Conservation (phyloP, 2,888 invertebrate species). For the Kryphioiulus occultus region DNA sequence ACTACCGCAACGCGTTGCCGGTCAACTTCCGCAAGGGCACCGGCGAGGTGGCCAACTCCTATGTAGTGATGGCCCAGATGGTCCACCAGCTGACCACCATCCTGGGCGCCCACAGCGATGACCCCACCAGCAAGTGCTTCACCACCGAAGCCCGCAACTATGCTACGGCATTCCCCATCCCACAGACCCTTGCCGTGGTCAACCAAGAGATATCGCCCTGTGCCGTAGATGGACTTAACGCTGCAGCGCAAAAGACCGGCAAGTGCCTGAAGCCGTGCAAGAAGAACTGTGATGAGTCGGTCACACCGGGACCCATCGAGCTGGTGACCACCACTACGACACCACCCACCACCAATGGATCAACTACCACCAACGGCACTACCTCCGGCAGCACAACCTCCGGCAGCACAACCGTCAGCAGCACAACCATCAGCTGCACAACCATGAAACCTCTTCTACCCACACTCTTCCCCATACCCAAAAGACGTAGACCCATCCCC, state of each 20-base stretch:
- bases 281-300: too few species aligned
- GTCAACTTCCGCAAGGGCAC: slow-evolving; percentile 21
- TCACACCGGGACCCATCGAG: not conserved
- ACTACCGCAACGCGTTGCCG: slow-evolving; percentile 39
- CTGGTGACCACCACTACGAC: not conserved
- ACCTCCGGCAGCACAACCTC: not conserved
- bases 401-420: not conserved
- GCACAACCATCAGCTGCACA: not conserved
- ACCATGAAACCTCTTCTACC: not conserved
- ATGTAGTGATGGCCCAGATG: not conserved
- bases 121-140: not conserved
- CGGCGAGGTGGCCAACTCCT: not conserved
- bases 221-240: not conserved
- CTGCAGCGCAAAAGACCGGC: not conserved
- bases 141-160: not conserved
- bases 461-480: not conserved
- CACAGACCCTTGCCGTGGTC: not conserved
- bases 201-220: slow-evolving; percentile 22
- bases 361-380: not conserved
- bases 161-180: not conserved
- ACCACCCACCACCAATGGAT: not conserved
- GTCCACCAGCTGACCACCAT: slow-evolving; percentile 23
- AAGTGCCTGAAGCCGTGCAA: not conserved
- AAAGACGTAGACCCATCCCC: not conserved
- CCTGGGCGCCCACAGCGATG: slow-evolving; percentile 6